Conservation (phyloP, 2,888 invertebrate species). For the Reticulitermes lucifugus region DNA sequence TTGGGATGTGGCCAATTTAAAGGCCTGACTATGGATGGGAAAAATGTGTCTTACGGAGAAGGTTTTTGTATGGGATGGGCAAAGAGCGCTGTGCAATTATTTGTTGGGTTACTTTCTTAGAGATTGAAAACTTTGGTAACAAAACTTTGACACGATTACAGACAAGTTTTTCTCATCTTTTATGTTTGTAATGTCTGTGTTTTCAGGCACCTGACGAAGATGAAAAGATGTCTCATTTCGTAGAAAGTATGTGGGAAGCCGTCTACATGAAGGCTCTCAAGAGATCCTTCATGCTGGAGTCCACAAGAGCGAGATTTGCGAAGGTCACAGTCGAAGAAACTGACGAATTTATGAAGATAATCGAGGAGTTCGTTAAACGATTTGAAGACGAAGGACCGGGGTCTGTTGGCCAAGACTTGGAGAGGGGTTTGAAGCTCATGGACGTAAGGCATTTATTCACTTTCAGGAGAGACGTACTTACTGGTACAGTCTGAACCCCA, state of each 20-base stretch:
- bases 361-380: conserved; percentile 76
- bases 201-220: conserved; percentile 68
- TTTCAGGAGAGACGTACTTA: too few species aligned
- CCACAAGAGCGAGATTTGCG: conserved; percentile 89
- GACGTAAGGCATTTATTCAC: background rate
- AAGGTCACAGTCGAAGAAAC: conserved; percentile 84
- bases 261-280: conserved; percentile 77
- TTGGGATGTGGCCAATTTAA: too few species aligned
- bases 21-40: too few species aligned
- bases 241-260: conserved; percentile 77
- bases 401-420: conserved; percentile 81
- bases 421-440: conserved; percentile 72
- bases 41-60: too few species aligned
- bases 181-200: background rate
- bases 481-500: too few species aligned
- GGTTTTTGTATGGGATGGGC: too few species aligned
- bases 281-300: conserved; percentile 76
- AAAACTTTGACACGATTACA: too few species aligned
- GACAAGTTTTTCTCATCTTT: too few species aligned
- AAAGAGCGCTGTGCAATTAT: too few species aligned
- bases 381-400: conserved; percentile 85
- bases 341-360: conserved; percentile 70
- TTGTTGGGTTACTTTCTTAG: too few species aligned
- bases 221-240: conserved; percentile 68
- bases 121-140: too few species aligned